phyloP scores from a whole-genome alignment of 2,888 invertebrate species.

The Cryptus armator region DNA sequence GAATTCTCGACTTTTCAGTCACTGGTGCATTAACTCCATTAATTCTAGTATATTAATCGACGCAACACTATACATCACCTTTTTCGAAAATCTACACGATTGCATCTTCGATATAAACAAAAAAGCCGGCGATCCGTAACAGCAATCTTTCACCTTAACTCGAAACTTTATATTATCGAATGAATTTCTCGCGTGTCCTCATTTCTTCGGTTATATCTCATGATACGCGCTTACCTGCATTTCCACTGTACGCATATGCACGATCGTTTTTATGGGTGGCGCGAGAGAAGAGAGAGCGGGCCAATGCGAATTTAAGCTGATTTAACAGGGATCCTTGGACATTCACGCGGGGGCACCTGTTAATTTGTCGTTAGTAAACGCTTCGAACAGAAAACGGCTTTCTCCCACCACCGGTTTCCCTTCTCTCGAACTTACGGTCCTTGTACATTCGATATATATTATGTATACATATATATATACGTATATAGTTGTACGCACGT shows the following conservation, averaged over 20 bases:
- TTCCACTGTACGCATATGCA: slow-evolving; percentile 5
- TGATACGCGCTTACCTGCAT: neutral
- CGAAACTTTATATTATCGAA: slow-evolving; percentile 16
- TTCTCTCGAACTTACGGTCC: slow-evolving; percentile 24
- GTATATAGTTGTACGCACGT: neutral
- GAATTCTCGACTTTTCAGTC: neutral
- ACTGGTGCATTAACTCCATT: slow-evolving; percentile 7
- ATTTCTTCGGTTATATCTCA: slow-evolving; percentile 23
- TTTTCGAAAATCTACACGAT: neutral
- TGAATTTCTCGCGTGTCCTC: slow-evolving; percentile 51
- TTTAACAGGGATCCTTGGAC: slow-evolving; percentile 56
- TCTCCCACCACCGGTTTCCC: slow-evolving; percentile 49
- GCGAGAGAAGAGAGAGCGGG: slow-evolving; percentile 47
- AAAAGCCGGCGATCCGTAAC: too few species aligned
- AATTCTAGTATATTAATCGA: neutral
- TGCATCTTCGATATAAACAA: neutral
- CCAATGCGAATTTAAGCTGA: slow-evolving; percentile 42
- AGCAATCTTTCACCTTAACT: neutral
- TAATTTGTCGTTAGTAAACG: slow-evolving; percentile 57
- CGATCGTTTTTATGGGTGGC: slow-evolving; percentile 20
- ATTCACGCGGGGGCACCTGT: slow-evolving; percentile 50
- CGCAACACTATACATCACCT: neutral
- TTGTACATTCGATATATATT: slow-evolving; percentile 25
- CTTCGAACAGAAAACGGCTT: slow-evolving; percentile 48
- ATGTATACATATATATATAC: neutral